phyloP scores from a whole-genome alignment of 2,888 invertebrate species.

The Drosophila mimetica region DNA sequence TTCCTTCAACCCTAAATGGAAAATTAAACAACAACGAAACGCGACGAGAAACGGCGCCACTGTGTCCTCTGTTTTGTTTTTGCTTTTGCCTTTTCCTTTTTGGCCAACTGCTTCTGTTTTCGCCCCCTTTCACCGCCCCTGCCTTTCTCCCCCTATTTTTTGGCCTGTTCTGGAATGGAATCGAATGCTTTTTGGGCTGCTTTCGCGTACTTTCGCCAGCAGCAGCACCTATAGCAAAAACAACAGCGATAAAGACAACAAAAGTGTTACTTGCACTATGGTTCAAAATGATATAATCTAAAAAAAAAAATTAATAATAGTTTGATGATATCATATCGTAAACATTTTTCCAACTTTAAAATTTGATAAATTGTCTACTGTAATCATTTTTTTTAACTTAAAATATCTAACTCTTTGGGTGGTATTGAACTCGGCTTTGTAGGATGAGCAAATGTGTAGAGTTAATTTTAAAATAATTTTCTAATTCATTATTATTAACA shows the following conservation, averaged over 20 bases:
- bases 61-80: constrained; percentile 46
- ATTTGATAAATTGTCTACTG: too few species aligned
- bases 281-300: too few species aligned
- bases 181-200: constrained; percentile 49
- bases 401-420: too few species aligned
- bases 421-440: too few species aligned
- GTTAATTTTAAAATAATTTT: too few species aligned
- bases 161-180: constrained; percentile 46
- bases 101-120: constrained; percentile 31
- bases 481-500: too few species aligned
- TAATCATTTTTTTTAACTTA: too few species aligned
- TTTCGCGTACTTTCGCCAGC: constrained; percentile 36
- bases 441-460: too few species aligned
- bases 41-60: constrained; percentile 58
- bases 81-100: constrained; percentile 21
- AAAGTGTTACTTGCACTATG: constrained; percentile 9
- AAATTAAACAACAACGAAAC: constrained; percentile 76
- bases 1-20: constrained; percentile 71
- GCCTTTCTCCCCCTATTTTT: constrained; percentile 8
- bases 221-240: constrained; percentile 23
- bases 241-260: constrained; percentile 8
- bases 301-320: too few species aligned
- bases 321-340: too few species aligned
- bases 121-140: neutral
- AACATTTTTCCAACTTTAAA: too few species aligned